Percentiles rank a stretch among this genome's conserved stretches.
phyloP scores from a whole-genome alignment of 1,140 invertebrate species.

The Cyclina sinensis region DNA sequence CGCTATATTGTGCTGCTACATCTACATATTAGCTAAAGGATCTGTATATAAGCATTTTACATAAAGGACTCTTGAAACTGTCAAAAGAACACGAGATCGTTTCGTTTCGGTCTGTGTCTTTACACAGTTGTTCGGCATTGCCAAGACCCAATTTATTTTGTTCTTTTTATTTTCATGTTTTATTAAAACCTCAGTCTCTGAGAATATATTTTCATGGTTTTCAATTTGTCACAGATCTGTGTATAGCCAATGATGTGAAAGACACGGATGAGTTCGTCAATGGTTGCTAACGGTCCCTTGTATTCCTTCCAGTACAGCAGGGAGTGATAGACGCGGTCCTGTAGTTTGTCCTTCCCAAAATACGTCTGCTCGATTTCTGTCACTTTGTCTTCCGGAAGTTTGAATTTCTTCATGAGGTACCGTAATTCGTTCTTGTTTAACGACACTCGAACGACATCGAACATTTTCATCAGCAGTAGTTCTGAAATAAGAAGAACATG shows the following conservation, averaged over 20 bases:
- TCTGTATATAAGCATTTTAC: too few species aligned
- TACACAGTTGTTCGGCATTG: too few species aligned
- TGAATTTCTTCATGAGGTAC: slow-evolving; percentile 83
- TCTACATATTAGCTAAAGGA: too few species aligned
- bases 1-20: too few species aligned
- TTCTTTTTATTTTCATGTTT: too few species aligned
- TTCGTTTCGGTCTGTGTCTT: too few species aligned
- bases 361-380: slow-evolving; percentile 82
- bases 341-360: slow-evolving; percentile 81
- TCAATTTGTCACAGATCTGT: slow-evolving; percentile 77
- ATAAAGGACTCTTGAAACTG: too few species aligned
- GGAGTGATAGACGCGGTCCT: slow-evolving; percentile 77
- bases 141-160: too few species aligned
- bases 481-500: slow-evolving; percentile 77
- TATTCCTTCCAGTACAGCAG: slow-evolving; percentile 82
- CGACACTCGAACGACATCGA: slow-evolving; percentile 78
- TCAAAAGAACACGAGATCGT: too few species aligned
- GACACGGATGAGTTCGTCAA: slow-evolving; percentile 83
- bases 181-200: slow-evolving; percentile 81
- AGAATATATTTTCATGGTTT: slow-evolving; percentile 81
- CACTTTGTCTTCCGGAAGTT: slow-evolving; percentile 81
- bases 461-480: slow-evolving; percentile 81
- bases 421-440: slow-evolving; percentile 84
- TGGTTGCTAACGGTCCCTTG: slow-evolving; percentile 78
- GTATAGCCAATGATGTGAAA: slow-evolving; percentile 84